Evolutionary conservation across 2,888 invertebrate genomes (phyloP).

Genomic region (Chirona hameri): DNA sequence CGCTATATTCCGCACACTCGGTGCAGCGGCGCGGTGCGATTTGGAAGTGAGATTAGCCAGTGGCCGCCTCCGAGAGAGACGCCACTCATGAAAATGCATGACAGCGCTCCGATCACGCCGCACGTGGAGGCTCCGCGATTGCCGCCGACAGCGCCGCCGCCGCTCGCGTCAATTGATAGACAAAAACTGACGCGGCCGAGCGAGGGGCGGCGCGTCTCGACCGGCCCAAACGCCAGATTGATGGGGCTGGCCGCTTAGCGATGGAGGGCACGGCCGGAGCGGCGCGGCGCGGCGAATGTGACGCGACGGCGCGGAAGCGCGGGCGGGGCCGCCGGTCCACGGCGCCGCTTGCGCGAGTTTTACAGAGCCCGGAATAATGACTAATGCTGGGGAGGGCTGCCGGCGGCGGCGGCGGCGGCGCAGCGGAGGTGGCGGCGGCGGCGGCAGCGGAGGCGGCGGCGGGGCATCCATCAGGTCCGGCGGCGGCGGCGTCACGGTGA

Average conservation of each 20-base stretch:
- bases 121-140: neutral
- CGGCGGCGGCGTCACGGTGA: neutral
- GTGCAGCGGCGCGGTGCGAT: neutral
- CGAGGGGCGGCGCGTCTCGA: neutral
- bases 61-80: neutral
- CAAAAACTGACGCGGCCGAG: neutral
- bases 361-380: neutral
- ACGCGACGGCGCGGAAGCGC: conserved; percentile 27
- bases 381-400: neutral
- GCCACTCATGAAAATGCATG: conserved; percentile 23
- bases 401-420: neutral
- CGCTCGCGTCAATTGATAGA: neutral
- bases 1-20: neutral
- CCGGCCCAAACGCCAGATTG: conserved; percentile 3
- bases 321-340: neutral
- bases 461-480: neutral
- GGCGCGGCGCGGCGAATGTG: conserved; percentile 23
- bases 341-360: neutral
- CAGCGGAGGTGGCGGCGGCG: neutral
- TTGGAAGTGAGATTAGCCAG: conserved; percentile 12
- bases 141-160: neutral
- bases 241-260: conserved; percentile 9
- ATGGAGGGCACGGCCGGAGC: conserved; percentile 8
- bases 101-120: neutral
- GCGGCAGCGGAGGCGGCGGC: neutral